A percentile compares a stretch with the other conserved stretches of the same genome.
These are phyloP conservation scores for Cassiopea andromeda DNA, from an alignment of 30 jellyfish, hydroid and myxozoan genomes.

Conservation along the genomic window DNA sequence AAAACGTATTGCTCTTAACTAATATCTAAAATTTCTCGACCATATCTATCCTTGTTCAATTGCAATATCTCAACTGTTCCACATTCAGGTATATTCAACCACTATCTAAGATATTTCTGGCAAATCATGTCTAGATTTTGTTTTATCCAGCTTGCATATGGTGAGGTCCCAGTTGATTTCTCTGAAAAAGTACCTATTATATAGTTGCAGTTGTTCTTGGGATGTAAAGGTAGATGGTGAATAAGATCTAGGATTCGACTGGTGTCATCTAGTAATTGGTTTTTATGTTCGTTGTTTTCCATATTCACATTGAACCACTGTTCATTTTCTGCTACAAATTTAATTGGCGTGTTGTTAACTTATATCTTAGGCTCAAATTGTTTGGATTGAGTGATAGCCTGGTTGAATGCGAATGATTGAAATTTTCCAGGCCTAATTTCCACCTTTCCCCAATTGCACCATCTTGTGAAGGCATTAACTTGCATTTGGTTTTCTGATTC, in stretches of 20 bases:
- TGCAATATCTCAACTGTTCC: constrained; percentile 21
- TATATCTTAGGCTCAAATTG: background rate
- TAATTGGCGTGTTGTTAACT: too few species aligned
- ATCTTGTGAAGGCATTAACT: background rate
- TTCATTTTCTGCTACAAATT: background rate
- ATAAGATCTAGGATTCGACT: background rate
- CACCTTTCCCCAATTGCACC: constrained; percentile 20
- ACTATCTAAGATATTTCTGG: background rate
- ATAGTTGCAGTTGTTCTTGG: background rate
- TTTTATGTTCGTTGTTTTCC: constrained; percentile 5
- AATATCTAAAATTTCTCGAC: constrained; percentile 1
- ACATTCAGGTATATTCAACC: constrained; percentile 9
- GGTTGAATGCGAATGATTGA: background rate
- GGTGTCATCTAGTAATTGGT: background rate
- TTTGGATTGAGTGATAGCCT: constrained; percentile 19
- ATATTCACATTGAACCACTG: background rate
- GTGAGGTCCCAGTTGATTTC: background rate
- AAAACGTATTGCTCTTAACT: constrained; percentile 15
- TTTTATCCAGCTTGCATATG: constrained; percentile 27
- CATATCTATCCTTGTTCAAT: background rate
- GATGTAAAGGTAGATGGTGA: constrained; percentile 24
- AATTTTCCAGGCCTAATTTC: constrained; percentile 4
- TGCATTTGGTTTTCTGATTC: background rate
- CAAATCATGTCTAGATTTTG: constrained; percentile 36
- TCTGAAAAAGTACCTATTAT: background rate